Evolutionary conservation across 2,888 invertebrate genomes (phyloP).

Genomic region (Drosophila fulvimacula): DNA sequence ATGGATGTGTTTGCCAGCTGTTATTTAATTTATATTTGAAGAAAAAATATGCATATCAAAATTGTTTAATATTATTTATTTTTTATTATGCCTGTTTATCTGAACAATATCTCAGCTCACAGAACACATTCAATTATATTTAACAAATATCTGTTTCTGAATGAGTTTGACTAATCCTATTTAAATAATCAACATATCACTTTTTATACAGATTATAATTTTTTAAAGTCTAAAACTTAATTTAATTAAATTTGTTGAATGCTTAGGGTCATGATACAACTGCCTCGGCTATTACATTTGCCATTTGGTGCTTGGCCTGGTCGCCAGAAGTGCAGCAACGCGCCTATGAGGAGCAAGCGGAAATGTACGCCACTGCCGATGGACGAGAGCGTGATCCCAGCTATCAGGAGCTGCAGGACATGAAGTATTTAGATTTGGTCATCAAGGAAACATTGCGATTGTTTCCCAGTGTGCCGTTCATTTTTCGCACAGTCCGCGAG

Average conservation of each 20-base stretch:
- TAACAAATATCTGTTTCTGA: too few species aligned
- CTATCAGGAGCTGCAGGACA: slow-evolving; percentile 65
- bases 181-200: too few species aligned
- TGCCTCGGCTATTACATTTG: slow-evolving; percentile 86
- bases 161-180: too few species aligned
- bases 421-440: slow-evolving; percentile 79
- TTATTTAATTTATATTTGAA: background rate
- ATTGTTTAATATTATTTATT: too few species aligned
- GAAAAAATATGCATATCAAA: too few species aligned
- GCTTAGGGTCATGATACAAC: slow-evolving; percentile 87
- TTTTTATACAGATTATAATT: too few species aligned
- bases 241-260: background rate
- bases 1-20: background rate
- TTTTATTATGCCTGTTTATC: too few species aligned
- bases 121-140: too few species aligned
- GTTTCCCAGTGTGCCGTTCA: slow-evolving; percentile 80
- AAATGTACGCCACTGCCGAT: slow-evolving; percentile 82
- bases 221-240: too few species aligned
- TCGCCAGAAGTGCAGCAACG: slow-evolving; percentile 86
- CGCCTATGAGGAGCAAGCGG: slow-evolving; percentile 85
- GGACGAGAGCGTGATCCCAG: slow-evolving; percentile 73
- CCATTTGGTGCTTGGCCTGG: slow-evolving; percentile 85
- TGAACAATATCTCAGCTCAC: too few species aligned
- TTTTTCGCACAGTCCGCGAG: slow-evolving; percentile 63
- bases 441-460: slow-evolving; percentile 78